Evolutionary conservation across 2,888 invertebrate species (phyloP), one percentile per base, ranked within the genome.

Genomic region (Gisinianus flammeolus): DNA sequence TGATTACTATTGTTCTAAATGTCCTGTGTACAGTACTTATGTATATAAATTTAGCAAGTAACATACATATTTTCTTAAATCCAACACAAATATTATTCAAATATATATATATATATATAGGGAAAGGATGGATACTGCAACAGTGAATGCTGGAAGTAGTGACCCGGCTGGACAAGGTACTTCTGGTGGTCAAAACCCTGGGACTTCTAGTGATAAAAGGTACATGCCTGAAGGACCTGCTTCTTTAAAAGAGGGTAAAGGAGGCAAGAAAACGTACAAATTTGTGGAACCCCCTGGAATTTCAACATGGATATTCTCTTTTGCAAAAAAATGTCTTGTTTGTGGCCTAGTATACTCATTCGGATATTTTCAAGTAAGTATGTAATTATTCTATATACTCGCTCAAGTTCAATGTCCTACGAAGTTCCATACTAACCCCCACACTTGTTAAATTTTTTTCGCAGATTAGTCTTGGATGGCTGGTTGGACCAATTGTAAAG

Each of bases 391-490:
- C 16, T 28, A 62, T 26, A n/a, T n/a, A n/a, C n/a, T n/a, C n/a
- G n/a, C n/a, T n/a, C n/a, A n/a, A n/a, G n/a, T n/a, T n/a, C n/a
- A n/a, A n/a, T n/a, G n/a, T n/a, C n/a, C n/a, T n/a, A n/a, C n/a
- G n/a, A n/a, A n/a, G n/a, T n/a, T n/a, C n/a, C n/a, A n/a, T n/a
- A n/a, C n/a, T n/a, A n/a, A n/a, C n/a, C n/a, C n/a, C n/a, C n/a
- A n/a, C n/a, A n/a, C n/a, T n/a, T n/a, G n/a, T n/a, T n/a, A n/a
- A n/a, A n/a, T n/a, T n/a, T n/a, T n/a, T n/a, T 8, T 30, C 64
- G 10, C 52, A 84, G 83, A 76, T 95, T 91, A 94, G 94, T 85
- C 90, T 93, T 64, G 95, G 94, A 68, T 97, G 97, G 97, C 90
- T 97, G 28, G 90, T 96, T 81, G 89, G 90, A 0, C 96, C 95